phyloP scores from a whole-genome alignment of 1,140 invertebrate species.

The Danaus plexippus region DNA sequence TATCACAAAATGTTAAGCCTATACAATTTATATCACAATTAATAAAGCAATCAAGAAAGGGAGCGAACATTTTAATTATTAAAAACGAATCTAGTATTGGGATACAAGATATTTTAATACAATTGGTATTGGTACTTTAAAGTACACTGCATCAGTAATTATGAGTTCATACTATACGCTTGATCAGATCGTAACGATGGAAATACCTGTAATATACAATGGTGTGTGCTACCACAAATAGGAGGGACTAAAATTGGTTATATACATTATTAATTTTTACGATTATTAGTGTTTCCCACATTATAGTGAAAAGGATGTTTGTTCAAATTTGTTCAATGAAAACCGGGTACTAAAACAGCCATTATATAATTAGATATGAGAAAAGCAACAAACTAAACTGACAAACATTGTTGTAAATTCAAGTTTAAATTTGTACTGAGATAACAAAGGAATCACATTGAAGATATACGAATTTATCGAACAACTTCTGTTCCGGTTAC shows the following conservation, averaged over 20 bases:
- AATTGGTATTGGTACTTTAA: too few species aligned
- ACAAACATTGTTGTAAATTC: too few species aligned
- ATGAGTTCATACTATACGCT: slow-evolving; percentile 7
- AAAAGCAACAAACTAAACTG: too few species aligned
- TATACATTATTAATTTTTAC: slow-evolving; percentile 28
- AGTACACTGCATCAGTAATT: too few species aligned
- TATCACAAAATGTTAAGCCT: slow-evolving; percentile 36
- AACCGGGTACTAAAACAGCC: too few species aligned
- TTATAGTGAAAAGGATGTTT: background rate
- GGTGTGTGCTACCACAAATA: slow-evolving; percentile 22
- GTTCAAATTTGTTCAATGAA: too few species aligned
- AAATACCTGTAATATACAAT: slow-evolving; percentile 23
- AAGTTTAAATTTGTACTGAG: too few species aligned
- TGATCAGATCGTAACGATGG: slow-evolving; percentile 13
- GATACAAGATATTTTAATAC: too few species aligned
- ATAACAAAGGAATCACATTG: slow-evolving; percentile 7
- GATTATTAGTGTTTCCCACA: background rate
- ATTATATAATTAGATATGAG: too few species aligned
- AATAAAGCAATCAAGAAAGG: slow-evolving; percentile 9
- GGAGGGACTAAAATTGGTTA: slow-evolving; percentile 26
- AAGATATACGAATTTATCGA: slow-evolving; percentile 19
- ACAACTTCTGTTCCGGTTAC: slow-evolving; percentile 49
- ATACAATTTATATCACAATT: slow-evolving; percentile 24
- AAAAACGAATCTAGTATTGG: too few species aligned
- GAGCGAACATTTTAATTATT: background rate